These are phyloP conservation scores for Lithobates pipiens DNA, from an alignment of 2,797 vertebrate species.

Conservation along the genomic window DNA sequence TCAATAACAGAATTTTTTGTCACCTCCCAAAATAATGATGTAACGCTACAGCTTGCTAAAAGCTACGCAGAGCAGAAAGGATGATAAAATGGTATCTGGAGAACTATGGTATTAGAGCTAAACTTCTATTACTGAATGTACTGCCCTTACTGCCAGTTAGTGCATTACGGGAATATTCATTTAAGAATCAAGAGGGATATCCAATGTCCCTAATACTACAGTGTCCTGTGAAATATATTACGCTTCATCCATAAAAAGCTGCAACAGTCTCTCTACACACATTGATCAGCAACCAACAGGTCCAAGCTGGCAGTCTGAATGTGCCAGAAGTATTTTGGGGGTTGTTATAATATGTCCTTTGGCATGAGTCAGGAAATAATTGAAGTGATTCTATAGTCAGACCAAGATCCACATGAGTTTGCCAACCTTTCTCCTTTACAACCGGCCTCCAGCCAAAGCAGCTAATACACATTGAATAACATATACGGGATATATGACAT, in stretches of 20 bases:
- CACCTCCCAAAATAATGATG: slow-evolving; percentile 5
- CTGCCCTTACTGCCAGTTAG: neutral
- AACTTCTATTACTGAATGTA: neutral
- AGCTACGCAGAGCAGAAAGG: neutral
- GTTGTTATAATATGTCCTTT: neutral
- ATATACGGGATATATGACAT: no score
- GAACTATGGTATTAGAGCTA: neutral
- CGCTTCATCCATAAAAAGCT: neutral
- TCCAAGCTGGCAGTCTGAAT: neutral
- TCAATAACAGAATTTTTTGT: neutral
- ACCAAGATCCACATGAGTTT: neutral
- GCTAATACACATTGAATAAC: no score
- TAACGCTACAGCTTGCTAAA: neutral
- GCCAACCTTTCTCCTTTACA: no score
- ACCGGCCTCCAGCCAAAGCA: no score
- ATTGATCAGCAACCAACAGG: neutral
- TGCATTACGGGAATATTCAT: neutral
- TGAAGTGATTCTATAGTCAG: neutral
- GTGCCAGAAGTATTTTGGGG: neutral
- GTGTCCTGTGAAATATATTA: neutral
- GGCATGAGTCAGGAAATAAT: neutral
- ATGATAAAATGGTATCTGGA: neutral
- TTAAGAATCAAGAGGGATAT: neutral
- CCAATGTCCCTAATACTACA: neutral
- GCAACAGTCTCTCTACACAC: neutral